phyloP scores from a whole-genome alignment of 2,888 invertebrate species.

The Scaptodrosophila latifasciaeformis region DNA sequence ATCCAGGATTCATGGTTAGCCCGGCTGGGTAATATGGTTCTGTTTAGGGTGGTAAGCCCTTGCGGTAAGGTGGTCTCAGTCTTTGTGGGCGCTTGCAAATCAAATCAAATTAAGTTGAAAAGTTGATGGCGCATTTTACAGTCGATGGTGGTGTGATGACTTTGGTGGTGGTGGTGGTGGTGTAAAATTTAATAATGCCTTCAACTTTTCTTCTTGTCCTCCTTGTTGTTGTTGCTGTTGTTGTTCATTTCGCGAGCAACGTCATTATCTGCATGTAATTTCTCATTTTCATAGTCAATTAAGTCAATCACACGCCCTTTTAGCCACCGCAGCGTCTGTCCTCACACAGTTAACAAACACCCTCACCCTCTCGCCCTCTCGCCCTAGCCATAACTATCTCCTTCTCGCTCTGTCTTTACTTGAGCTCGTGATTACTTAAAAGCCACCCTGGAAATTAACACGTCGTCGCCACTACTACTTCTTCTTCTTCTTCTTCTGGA shows the following conservation, averaged over 20 bases:
- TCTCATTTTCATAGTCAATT: constrained; percentile 75
- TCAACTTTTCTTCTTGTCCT: background rate
- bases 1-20: background rate
- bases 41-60: background rate
- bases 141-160: constrained; percentile 9
- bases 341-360: constrained; percentile 12
- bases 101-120: constrained; percentile 61
- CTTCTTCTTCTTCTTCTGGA: too few species aligned
- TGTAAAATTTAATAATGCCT: constrained; percentile 44
- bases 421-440: constrained; percentile 9
- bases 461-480: constrained; percentile 34
- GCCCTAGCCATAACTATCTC: constrained; percentile 13
- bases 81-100: constrained; percentile 39
- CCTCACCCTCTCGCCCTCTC: constrained; percentile 1
- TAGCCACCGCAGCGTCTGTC: constrained; percentile 56
- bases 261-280: constrained; percentile 70
- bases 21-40: constrained; percentile 3
- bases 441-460: constrained; percentile 58
- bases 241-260: constrained; percentile 63
- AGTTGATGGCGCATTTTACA: constrained; percentile 51
- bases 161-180: constrained; percentile 6
- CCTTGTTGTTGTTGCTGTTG: constrained; percentile 33
- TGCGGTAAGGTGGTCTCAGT: background rate
- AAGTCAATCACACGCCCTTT: constrained; percentile 76
- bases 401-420: background rate